A percentile compares a stretch with the other conserved stretches of the same genome.
Evolutionary conservation across 2,113 vertebrate species (phyloP).

Genomic region (Oceanites oceanicus): DNA sequence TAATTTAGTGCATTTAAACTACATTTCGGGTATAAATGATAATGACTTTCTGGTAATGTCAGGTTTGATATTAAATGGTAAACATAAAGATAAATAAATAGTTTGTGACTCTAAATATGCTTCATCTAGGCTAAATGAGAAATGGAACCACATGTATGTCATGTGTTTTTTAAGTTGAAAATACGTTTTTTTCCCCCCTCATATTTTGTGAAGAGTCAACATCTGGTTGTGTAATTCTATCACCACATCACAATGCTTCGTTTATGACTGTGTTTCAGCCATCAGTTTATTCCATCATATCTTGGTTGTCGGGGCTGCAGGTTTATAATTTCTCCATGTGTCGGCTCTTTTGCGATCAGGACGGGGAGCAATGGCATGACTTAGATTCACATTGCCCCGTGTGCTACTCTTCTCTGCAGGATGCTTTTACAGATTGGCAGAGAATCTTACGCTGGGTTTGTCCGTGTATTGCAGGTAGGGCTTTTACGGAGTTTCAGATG

Average conservation of each 20-base stretch:
- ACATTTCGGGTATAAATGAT: background rate
- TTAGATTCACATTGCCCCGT: background rate
- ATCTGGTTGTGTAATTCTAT: background rate
- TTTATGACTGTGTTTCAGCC: background rate
- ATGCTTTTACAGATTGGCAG: too few relatives aligned
- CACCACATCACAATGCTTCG: background rate
- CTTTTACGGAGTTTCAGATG: background rate
- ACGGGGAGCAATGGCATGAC: background rate
- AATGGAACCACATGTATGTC: background rate
- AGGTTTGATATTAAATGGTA: background rate
- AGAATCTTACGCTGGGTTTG: too few relatives aligned
- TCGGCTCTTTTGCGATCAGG: background rate
- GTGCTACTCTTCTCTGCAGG: background rate
- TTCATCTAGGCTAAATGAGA: background rate
- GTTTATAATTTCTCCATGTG: background rate
- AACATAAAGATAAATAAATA: background rate
- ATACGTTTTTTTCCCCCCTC: background rate
- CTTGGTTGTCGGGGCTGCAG: background rate
- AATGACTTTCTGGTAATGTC: background rate
- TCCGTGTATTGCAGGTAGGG: background rate
- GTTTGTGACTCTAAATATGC: background rate
- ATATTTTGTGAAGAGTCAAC: background rate
- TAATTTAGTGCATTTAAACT: background rate
- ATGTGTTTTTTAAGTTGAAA: background rate
- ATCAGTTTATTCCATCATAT: background rate